These are phyloP conservation scores for Macrophya annulata DNA, from an alignment of 2,888 invertebrate species.

Conservation along the genomic window DNA sequence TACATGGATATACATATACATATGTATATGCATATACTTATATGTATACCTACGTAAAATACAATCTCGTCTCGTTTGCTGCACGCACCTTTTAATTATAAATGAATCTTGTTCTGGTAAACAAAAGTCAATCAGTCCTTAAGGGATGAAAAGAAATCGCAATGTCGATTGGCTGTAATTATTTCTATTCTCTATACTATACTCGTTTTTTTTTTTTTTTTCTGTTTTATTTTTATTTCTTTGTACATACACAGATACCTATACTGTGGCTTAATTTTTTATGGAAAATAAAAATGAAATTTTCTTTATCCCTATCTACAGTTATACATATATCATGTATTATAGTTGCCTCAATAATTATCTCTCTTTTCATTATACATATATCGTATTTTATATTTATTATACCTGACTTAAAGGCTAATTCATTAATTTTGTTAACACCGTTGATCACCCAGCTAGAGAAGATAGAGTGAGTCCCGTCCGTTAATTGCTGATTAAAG, in stretches of 20 bases:
- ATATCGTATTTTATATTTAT: background rate
- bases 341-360: background rate
- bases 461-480: conserved; percentile 54
- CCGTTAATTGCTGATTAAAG: conserved; percentile 77
- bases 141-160: conserved; percentile 32
- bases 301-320: background rate
- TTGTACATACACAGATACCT: too few species aligned
- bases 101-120: conserved; percentile 11
- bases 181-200: background rate
- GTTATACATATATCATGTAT: background rate
- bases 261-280: background rate
- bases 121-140: conserved; percentile 31
- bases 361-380: background rate
- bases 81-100: conserved; percentile 35
- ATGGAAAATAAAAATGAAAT: background rate
- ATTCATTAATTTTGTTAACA: conserved; percentile 76
- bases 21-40: background rate
- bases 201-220: too few species aligned
- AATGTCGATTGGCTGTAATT: background rate
- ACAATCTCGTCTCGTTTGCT: background rate
- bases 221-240: too few species aligned
- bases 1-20: conserved; percentile 25
- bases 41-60: background rate
- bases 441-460: conserved; percentile 19
- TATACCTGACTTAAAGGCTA: conserved; percentile 75